These are phyloP conservation scores for Parambassis ranga DNA, from an alignment of 2,797 vertebrate species.

Conservation along the genomic window DNA sequence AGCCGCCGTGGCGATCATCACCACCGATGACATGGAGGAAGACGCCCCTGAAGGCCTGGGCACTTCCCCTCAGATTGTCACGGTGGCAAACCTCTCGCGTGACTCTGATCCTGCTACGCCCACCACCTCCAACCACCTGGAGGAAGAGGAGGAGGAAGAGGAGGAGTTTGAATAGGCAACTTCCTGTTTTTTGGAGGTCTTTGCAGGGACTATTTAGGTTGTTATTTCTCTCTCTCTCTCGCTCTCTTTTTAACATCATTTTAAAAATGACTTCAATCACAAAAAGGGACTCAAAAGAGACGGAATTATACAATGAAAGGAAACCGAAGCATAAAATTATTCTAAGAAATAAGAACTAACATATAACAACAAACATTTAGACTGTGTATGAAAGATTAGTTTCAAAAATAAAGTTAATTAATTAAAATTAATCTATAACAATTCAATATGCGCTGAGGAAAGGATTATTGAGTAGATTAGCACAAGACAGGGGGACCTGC, in stretches of 20 bases:
- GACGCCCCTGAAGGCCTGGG: slow-evolving; percentile 90
- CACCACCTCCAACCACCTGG: slow-evolving; percentile 93
- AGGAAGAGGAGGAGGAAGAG: slow-evolving; percentile 83
- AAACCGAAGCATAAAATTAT: slow-evolving; percentile 76
- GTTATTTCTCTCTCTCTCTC: slow-evolving; percentile 24
- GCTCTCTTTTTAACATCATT: slow-evolving; percentile 38
- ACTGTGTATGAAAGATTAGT: slow-evolving; percentile 66
- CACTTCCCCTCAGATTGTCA: slow-evolving; percentile 93
- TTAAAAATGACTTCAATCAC: slow-evolving; percentile 44
- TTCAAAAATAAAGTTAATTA: too few species aligned
- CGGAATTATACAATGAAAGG: slow-evolving; percentile 62
- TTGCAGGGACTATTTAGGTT: slow-evolving; percentile 38
- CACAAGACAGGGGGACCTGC: slow-evolving; percentile 70
- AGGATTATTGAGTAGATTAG: slow-evolving; percentile 65
- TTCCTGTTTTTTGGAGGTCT: slow-evolving; percentile 64
- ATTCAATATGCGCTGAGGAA: slow-evolving; percentile 46
- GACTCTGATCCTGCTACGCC: slow-evolving; percentile 97
- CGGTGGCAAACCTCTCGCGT: slow-evolving; percentile 91
- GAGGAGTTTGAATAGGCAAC: slow-evolving; percentile 79
- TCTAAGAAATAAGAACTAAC: slow-evolving; percentile 67
- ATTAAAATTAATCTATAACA: slow-evolving; percentile 60
- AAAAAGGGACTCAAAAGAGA: slow-evolving; percentile 66
- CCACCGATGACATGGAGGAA: slow-evolving; percentile 97
- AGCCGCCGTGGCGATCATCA: slow-evolving; percentile 94
- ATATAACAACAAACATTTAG: slow-evolving; percentile 63